Conservation (phyloP, 1,140 invertebrate species). For the Papilio polytes region DNA sequence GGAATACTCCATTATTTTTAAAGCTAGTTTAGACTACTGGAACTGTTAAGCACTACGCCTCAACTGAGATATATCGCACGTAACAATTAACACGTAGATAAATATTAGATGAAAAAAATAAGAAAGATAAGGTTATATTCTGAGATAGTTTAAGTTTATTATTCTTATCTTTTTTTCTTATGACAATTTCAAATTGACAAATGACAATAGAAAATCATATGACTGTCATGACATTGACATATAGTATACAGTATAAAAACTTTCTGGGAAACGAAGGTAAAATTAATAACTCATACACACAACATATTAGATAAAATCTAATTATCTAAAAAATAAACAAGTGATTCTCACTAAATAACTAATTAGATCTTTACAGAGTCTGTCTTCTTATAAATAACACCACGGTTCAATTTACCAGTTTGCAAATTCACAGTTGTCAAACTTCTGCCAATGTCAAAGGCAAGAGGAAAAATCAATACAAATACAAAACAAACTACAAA, state of each 20-base stretch:
- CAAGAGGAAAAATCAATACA: too few species aligned
- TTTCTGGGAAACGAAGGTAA: too few species aligned
- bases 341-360: too few species aligned
- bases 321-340: too few species aligned
- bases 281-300: too few species aligned
- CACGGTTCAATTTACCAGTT: too few species aligned
- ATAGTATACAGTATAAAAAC: neutral
- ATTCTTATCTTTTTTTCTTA: conserved; percentile 30
- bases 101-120: conserved; percentile 4
- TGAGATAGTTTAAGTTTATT: conserved; percentile 15
- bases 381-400: too few species aligned
- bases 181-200: neutral
- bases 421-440: too few species aligned
- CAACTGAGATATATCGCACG: neutral
- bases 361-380: too few species aligned
- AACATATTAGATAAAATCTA: too few species aligned
- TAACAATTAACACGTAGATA: conserved; percentile 15
- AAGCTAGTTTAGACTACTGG: neutral
- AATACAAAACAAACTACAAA: neutral
- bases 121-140: conserved; percentile 28
- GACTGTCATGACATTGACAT: neutral
- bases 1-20: conserved; percentile 59
- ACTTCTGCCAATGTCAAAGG: too few species aligned
- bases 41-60: neutral
- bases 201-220: neutral